Evolutionary conservation across 2,888 invertebrate genomes (phyloP).

Genomic region (Lepidocyrtinus sp.): DNA sequence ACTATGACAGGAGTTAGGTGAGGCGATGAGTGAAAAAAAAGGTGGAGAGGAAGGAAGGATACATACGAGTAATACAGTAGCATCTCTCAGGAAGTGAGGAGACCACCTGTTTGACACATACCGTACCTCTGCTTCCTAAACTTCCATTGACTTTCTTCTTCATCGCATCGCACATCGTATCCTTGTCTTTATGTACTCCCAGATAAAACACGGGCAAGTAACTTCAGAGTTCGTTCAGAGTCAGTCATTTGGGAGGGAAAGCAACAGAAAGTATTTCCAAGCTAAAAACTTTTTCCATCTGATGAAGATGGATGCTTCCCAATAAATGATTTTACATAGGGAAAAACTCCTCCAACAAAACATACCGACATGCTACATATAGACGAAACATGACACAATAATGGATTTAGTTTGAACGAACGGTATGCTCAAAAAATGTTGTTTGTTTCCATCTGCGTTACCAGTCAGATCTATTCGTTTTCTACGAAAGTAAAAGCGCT

Average conservation of each 20-base stretch:
- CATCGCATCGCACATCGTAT: background rate
- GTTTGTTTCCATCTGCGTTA: too few species aligned
- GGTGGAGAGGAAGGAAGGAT: slow-evolving; percentile 32
- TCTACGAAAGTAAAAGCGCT: background rate
- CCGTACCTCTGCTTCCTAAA: slow-evolving; percentile 22
- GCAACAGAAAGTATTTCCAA: background rate
- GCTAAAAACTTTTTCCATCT: slow-evolving; percentile 34
- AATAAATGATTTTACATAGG: slow-evolving; percentile 55
- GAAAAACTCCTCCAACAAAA: background rate
- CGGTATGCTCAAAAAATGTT: background rate
- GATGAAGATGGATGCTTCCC: slow-evolving; percentile 57
- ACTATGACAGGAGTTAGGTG: background rate
- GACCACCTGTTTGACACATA: slow-evolving; percentile 64
- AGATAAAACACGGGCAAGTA: too few species aligned
- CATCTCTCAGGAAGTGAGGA: too few species aligned
- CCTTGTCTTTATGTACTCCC: background rate
- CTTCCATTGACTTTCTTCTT: background rate
- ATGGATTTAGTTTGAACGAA: background rate
- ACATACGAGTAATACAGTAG: background rate
- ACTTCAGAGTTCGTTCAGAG: too few species aligned
- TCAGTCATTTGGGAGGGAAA: background rate
- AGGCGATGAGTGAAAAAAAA: slow-evolving; percentile 14
- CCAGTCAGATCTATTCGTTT: too few species aligned
- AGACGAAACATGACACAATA: background rate
- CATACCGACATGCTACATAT: background rate